Conservation (phyloP, 2,797 vertebrate genomes). For the Trachops cirrhosus region DNA sequence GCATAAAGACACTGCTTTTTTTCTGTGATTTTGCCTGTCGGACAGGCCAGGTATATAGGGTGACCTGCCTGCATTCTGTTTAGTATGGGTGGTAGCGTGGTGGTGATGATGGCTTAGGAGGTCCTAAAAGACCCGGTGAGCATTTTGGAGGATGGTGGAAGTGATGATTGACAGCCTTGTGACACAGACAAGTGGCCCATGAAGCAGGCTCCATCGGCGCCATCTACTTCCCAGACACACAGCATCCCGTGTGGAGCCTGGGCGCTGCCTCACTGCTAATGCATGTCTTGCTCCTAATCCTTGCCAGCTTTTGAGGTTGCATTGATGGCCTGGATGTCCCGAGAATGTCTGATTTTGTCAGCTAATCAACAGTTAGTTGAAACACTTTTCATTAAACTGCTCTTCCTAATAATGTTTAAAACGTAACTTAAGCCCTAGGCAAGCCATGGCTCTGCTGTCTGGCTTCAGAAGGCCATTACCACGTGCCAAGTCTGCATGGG, state of each 20-base stretch:
- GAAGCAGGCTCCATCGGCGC: not conserved
- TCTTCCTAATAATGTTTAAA: slow-evolving; percentile 23
- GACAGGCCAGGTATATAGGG: not conserved
- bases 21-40: not conserved
- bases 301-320: not conserved
- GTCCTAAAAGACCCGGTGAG: not conserved
- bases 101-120: not conserved
- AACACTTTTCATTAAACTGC: not conserved
- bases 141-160: not conserved
- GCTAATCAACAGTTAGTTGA: not conserved
- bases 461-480: not conserved
- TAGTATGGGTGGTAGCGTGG: not conserved
- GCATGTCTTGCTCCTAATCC: not conserved
- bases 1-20: not conserved
- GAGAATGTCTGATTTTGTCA: slow-evolving; percentile 14
- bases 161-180: not conserved
- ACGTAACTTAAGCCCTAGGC: not conserved
- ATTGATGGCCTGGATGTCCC: not conserved
- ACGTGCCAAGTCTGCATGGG: not conserved
- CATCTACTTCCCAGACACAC: not conserved
- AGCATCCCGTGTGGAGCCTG: not conserved
- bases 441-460: not conserved
- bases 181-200: not conserved
- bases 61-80: not conserved
- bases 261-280: not conserved